These are phyloP conservation scores for Peromyscus maniculatus DNA, from an alignment of 2,113 vertebrate species.

Conservation along the genomic window DNA sequence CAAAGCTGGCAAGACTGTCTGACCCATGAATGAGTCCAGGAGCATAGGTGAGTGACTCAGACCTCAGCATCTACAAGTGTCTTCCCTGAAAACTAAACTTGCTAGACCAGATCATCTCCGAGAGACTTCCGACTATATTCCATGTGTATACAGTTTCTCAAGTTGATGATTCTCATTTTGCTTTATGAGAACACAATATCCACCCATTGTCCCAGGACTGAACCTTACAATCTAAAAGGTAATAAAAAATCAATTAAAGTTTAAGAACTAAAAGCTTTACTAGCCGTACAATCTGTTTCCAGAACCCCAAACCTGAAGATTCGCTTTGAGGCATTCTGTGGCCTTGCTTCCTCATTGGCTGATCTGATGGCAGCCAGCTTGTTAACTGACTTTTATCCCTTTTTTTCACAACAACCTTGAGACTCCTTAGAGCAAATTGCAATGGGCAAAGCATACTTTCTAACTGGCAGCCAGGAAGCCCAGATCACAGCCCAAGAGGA, in stretches of 20 bases:
- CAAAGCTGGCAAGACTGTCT: neutral
- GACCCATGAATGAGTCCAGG: neutral
- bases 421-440: slow-evolving; percentile 61
- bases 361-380: neutral
- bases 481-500: slow-evolving; percentile 35
- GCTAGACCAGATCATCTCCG: neutral
- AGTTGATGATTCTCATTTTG: neutral
- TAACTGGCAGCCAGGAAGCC: slow-evolving; percentile 48
- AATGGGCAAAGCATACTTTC: slow-evolving; percentile 10
- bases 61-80: neutral
- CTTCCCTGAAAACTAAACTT: neutral
- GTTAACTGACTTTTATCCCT: slow-evolving; percentile 33
- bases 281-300: neutral
- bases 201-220: neutral
- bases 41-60: neutral
- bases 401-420: slow-evolving; percentile 76
- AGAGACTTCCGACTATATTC: neutral
- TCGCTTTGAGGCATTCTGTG: neutral
- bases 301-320: slow-evolving; percentile 58
- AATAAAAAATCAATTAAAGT: slow-evolving; percentile 48
- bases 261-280: slow-evolving; percentile 47
- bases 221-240: neutral
- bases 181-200: slow-evolving; percentile 44
- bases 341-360: neutral
- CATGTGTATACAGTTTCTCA: neutral